Percentiles rank a stretch among this genome's conserved stretches.
Conservation (phyloP, 2,888 invertebrate genomes). For the Ochlodes sylvanus region DNA sequence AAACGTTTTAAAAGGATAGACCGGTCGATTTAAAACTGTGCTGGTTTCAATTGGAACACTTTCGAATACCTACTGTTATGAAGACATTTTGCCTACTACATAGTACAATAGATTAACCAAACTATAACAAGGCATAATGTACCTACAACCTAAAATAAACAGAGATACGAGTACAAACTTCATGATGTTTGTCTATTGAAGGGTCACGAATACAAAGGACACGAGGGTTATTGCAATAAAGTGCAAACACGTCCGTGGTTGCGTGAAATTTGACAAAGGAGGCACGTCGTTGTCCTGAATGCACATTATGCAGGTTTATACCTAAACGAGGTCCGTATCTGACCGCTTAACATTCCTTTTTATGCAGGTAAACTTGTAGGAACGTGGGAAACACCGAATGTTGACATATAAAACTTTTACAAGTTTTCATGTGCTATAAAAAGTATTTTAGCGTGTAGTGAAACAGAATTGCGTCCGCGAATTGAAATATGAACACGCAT, state of each 20-base stretch:
- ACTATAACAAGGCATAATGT: too few relatives aligned
- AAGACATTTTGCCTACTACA: too few relatives aligned
- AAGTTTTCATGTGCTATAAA: conserved; percentile 44
- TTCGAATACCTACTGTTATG: not conserved
- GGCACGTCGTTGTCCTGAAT: conserved; percentile 46
- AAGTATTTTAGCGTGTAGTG: conserved; percentile 39
- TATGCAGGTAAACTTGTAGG: conserved; percentile 38
- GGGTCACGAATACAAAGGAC: conserved; percentile 26
- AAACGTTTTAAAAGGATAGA: not conserved
- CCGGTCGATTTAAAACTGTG: not conserved
- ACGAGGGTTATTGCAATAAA: conserved; percentile 54
- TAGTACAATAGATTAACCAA: too few relatives aligned
- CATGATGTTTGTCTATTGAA: conserved; percentile 9
- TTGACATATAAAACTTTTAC: conserved; percentile 40
- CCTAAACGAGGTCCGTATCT: conserved; percentile 32
- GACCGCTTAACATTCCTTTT: conserved; percentile 40
- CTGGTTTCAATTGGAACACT: not conserved
- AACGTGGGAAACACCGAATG: conserved; percentile 45
- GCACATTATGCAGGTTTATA: conserved; percentile 47
- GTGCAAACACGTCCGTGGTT: conserved; percentile 54
- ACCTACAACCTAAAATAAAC: too few relatives aligned
- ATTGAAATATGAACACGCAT: conserved; percentile 35
- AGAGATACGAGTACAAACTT: too few relatives aligned
- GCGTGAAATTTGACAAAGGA: conserved; percentile 49
- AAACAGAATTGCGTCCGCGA: conserved; percentile 28